Conservation (phyloP, 2,797 vertebrate species). For the Sciaenops ocellatus region DNA sequence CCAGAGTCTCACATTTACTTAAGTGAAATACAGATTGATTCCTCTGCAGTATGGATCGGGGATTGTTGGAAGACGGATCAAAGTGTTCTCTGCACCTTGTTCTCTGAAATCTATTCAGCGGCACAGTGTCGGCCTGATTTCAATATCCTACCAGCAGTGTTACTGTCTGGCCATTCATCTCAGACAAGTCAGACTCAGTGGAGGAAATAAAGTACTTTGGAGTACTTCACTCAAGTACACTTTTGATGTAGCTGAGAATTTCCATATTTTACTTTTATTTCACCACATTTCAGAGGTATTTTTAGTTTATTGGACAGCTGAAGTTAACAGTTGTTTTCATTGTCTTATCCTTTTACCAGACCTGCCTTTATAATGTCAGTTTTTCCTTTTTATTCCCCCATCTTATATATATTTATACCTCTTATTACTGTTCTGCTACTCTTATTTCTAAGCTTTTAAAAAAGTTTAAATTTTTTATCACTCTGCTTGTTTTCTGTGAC, state of each 20-base stretch:
- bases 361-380: no score
- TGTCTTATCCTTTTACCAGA: no score
- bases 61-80: slow-evolving; percentile 27
- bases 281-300: background rate
- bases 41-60: slow-evolving; percentile 19
- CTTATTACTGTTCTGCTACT: no score
- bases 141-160: slow-evolving; percentile 11
- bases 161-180: slow-evolving; percentile 1
- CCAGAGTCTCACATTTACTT: slow-evolving; percentile 28
- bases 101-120: slow-evolving; percentile 16
- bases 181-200: slow-evolving; percentile 11
- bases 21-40: slow-evolving; percentile 51
- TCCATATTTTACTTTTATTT: background rate
- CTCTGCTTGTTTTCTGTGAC: no score
- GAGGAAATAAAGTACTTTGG: background rate
- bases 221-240: background rate
- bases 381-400: no score
- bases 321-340: background rate
- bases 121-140: slow-evolving; percentile 6
- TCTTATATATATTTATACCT: no score
- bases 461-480: no score
- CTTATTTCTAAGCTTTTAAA: no score
- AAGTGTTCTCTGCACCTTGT: slow-evolving; percentile 11
- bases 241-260: no score
- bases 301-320: background rate